A percentile compares a stretch with the other conserved stretches of the same genome.
phyloP scores from a whole-genome alignment of 2,888 invertebrate species.

The Caenorhabditis sp. region DNA sequence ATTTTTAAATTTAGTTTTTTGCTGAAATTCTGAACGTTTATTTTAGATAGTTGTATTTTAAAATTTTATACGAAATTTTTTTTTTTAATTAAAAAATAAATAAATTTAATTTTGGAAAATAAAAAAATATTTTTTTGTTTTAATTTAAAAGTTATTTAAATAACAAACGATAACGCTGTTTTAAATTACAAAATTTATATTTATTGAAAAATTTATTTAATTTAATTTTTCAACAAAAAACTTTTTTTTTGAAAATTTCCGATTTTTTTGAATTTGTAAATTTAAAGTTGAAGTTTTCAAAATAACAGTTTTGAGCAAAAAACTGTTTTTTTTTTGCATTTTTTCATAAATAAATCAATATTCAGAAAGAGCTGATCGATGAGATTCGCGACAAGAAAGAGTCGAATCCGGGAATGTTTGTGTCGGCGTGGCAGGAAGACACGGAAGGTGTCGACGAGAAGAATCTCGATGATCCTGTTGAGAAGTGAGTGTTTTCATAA shows the following conservation, averaged over 20 bases:
- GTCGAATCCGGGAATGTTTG: slow-evolving; percentile 78
- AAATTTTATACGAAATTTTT: not conserved
- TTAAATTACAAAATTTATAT: not conserved
- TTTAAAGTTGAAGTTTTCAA: not conserved
- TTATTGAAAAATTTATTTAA: too few species aligned
- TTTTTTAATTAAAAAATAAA: too few species aligned
- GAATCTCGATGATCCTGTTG: slow-evolving; percentile 71
- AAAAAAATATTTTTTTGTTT: not conserved
- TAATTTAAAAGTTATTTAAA: too few species aligned
- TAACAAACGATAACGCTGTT: too few species aligned
- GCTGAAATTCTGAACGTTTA: too few species aligned
- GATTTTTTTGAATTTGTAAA: too few species aligned
- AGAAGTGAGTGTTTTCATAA: slow-evolving; percentile 69
- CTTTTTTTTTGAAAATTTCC: not conserved
- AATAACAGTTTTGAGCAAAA: slow-evolving; percentile 5
- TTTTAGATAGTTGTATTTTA: too few species aligned
- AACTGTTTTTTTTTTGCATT: too few species aligned
- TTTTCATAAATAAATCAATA: too few species aligned
- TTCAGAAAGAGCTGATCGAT: slow-evolving; percentile 66
- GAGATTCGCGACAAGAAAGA: slow-evolving; percentile 72
- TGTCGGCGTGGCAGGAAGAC: slow-evolving; percentile 81
- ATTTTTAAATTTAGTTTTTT: too few species aligned
- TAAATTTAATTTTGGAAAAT: not conserved
- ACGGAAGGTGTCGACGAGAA: slow-evolving; percentile 74
- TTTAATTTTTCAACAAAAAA: too few species aligned